phyloP scores from a whole-genome alignment of 2,888 invertebrate species.

The Cephus rjabovi region DNA sequence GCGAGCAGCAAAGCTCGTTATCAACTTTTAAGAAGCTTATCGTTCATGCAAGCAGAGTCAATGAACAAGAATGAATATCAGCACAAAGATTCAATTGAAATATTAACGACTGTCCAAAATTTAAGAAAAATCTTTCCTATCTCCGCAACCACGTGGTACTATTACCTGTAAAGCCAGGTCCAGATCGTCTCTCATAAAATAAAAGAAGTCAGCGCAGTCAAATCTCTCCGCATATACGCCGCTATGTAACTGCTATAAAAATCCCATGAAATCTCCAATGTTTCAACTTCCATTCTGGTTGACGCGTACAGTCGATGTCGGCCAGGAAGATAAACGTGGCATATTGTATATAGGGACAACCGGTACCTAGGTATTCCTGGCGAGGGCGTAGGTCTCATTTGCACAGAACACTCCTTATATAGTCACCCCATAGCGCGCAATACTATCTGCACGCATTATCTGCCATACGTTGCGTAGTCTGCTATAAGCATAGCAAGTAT shows the following conservation, averaged over 20 bases:
- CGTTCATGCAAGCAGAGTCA: background rate
- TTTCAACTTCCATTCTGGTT: background rate
- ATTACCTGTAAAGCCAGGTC: background rate
- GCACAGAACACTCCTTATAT: conserved; percentile 38
- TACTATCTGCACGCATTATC: conserved; percentile 33
- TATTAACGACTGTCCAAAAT: background rate
- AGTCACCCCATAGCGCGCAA: conserved; percentile 2
- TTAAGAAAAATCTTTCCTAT: background rate
- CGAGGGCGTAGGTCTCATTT: conserved; percentile 33
- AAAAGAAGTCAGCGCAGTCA: background rate
- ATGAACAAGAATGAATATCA: background rate
- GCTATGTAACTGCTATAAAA: background rate
- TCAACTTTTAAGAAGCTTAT: background rate
- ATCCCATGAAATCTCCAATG: background rate
- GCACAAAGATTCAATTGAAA: background rate
- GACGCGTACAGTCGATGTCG: background rate
- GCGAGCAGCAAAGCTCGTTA: background rate
- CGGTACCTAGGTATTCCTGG: conserved; percentile 10
- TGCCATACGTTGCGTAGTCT: conserved; percentile 22
- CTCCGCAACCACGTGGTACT: background rate
- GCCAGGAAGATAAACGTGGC: background rate
- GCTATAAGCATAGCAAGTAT: background rate
- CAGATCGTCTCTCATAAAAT: background rate
- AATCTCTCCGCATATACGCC: background rate
- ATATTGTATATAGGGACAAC: background rate